Base-by-base conservation (phyloP, 2,888 invertebrate genomes). In the Cheilosia vernalis region DNA sequence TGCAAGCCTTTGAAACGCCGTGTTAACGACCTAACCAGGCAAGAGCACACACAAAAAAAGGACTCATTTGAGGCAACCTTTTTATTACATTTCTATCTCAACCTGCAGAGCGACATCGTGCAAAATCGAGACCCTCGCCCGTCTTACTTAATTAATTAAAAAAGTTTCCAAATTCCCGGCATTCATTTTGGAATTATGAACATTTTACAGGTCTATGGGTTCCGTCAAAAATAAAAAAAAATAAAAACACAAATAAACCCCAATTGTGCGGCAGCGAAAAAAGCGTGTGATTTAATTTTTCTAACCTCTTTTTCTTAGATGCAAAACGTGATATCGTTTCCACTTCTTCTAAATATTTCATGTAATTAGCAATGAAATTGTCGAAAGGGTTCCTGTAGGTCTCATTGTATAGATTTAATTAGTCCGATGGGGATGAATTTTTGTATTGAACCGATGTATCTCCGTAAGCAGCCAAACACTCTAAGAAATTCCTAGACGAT, bases 101-200 rank as follows among this genome's bases (percentile, higher is more conserved):
- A 76, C 69, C 56, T 56, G 44, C 21, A 10, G 13, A 67, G 80
- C 3, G 70, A 70, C 63, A 70, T 66, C 33, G n/a, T 51, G 10
- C 55, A 81, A 55, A n/a, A 56, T 30, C 27, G 9, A 74, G 30
- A 49, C 69, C 58, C 42, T 49, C 10, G 27, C 76, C 67, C 67
- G 85, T 85, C 85, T 77, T 85, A 85, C 81, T 85, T 85, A 81
- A 85, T 81, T 85, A 85, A 85, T 85, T 85, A 81, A 85, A 85
- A 85, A 85, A 85, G 76, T 85, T 85, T 77, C 72, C 21, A 72
- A 76, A 85, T 85, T 85, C 85, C 40, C 81, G 51, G 70, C 53
- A 74, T 74, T 84, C 80, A 84, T 81, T 72, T 63, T 72, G 72
- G 72, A 85, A 72, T 85, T 85, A 85, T 85, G 85, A 76, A 56